phyloP scores from a whole-genome alignment of 2,888 invertebrate species.

The Cremastinae sp. region DNA sequence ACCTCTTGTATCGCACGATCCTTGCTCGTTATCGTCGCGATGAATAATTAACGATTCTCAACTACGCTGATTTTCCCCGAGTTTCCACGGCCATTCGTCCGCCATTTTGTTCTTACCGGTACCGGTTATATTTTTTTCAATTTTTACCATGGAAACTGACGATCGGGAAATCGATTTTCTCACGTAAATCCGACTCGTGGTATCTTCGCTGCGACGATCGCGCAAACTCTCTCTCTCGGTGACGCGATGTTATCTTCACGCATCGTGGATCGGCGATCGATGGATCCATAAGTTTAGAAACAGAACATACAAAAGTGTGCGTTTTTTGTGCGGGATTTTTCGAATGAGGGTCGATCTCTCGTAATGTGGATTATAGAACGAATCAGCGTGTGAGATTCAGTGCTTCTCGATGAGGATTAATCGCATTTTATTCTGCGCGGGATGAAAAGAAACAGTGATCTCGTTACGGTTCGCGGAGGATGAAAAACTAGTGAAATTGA shows the following conservation, averaged over 20 bases:
- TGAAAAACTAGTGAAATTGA: slow-evolving; percentile 2
- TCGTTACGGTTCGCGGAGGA: background rate
- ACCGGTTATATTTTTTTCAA: background rate
- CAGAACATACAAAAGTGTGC: background rate
- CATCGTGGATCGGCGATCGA: slow-evolving; percentile 2
- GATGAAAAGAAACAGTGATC: background rate
- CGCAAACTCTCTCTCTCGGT: too few species aligned
- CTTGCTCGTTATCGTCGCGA: background rate
- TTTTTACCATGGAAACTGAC: slow-evolving; percentile 45
- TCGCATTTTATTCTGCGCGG: background rate
- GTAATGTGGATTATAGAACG: slow-evolving; percentile 36
- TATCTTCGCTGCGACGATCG: too few species aligned
- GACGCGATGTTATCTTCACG: too few species aligned
- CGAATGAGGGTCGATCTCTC: background rate
- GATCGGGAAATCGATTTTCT: slow-evolving; percentile 13
- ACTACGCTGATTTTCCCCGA: too few species aligned
- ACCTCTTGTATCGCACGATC: slow-evolving; percentile 16
- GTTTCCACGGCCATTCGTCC: too few species aligned
- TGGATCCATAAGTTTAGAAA: slow-evolving; percentile 5
- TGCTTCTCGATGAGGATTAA: slow-evolving; percentile 19
- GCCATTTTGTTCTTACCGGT: too few species aligned
- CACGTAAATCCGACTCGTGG: too few species aligned
- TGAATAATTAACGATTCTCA: slow-evolving; percentile 1
- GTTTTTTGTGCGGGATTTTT: background rate
- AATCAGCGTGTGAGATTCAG: slow-evolving; percentile 6